Percentiles rank a stretch among this genome's conserved stretches.
These are phyloP conservation scores for Rhinella marina DNA, from an alignment of 2,797 vertebrate genomes.

Conservation along the genomic window DNA sequence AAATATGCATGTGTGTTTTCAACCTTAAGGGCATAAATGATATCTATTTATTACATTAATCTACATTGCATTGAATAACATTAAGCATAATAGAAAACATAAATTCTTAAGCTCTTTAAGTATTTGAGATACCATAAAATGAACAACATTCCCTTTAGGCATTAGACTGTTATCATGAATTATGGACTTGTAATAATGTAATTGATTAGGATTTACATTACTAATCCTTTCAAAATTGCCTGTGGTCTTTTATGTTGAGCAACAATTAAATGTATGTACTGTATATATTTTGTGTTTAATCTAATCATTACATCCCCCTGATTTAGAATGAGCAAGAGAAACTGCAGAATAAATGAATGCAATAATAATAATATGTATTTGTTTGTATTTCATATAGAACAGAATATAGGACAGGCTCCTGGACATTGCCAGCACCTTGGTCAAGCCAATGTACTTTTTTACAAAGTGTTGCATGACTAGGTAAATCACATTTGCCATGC, in stretches of 20 bases:
- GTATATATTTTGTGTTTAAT: neutral
- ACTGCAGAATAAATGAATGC: neutral
- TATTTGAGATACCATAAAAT: constrained; percentile 5
- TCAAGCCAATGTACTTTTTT: no score
- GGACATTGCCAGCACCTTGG: no score
- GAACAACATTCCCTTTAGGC: constrained; percentile 28
- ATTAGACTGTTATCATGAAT: constrained; percentile 29
- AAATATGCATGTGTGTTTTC: no score
- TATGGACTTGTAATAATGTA: constrained; percentile 10
- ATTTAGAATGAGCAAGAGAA: neutral
- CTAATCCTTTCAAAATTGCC: constrained; percentile 33
- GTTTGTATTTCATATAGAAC: neutral
- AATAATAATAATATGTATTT: neutral
- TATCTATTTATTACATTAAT: neutral
- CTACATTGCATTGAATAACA: neutral
- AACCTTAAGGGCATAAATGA: neutral
- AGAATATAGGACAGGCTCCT: no score
- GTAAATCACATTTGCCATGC: no score
- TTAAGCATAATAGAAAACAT: neutral
- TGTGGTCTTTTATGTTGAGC: constrained; percentile 1
- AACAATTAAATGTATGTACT: constrained; percentile 1
- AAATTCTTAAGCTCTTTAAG: constrained; percentile 15
- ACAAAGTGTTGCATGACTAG: no score
- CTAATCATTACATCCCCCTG: neutral
- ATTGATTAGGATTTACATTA: constrained; percentile 32